Percentiles rank a stretch among this genome's conserved stretches.
Evolutionary conservation across 2,797 vertebrate genomes (phyloP).

Genomic region (Limosa lapponica): DNA sequence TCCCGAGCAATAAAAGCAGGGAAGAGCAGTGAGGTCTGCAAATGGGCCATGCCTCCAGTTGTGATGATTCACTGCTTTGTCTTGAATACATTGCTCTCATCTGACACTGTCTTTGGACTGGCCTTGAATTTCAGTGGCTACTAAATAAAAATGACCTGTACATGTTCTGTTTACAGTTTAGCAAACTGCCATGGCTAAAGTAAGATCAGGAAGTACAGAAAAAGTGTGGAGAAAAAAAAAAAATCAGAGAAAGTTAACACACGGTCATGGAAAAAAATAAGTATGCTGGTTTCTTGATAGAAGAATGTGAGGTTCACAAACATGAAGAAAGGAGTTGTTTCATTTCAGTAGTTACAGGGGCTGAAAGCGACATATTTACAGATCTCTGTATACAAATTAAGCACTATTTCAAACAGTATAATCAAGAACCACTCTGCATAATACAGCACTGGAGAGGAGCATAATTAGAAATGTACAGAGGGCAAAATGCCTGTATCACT

Average conservation of each 20-base stretch:
- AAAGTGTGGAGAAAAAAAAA: neutral
- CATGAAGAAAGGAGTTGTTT: neutral
- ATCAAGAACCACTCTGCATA: neutral
- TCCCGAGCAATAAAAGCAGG: neutral
- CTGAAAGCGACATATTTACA: neutral
- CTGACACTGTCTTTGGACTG: neutral
- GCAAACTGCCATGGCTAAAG: neutral
- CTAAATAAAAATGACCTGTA: neutral
- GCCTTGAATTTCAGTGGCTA: neutral
- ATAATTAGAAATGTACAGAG: neutral
- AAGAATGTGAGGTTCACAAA: neutral
- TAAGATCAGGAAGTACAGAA: neutral
- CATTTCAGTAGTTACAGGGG: neutral
- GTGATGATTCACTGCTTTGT: neutral
- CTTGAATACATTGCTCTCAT: neutral
- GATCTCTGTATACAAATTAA: neutral
- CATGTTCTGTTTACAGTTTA: neutral
- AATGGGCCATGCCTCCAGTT: neutral
- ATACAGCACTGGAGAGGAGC: neutral
- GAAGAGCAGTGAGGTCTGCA: neutral
- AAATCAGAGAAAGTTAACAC: neutral
- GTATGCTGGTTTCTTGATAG: neutral
- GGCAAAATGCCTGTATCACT: neutral
- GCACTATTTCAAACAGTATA: neutral
- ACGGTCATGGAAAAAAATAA: neutral